Conservation (phyloP, 2,888 invertebrate species). For the Stenodema calcarata region DNA sequence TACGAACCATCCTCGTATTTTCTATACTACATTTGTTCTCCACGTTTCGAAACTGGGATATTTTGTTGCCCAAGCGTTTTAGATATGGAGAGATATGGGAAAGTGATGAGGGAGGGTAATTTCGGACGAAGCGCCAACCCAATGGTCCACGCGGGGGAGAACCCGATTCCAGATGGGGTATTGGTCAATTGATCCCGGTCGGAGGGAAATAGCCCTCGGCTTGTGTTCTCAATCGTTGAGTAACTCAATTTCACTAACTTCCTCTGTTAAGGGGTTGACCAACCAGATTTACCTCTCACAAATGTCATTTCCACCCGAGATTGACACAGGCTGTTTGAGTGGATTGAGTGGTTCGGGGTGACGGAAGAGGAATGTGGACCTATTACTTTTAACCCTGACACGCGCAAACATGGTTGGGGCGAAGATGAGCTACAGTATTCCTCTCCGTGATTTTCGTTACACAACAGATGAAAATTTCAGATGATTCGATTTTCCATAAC, state of each 20-base stretch:
- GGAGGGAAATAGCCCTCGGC: slow-evolving; percentile 24
- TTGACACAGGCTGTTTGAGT: neutral
- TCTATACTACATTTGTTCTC: too few relatives aligned
- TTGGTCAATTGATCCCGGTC: neutral
- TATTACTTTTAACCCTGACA: neutral
- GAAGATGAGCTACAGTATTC: neutral
- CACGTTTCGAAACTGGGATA: neutral
- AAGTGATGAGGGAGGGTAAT: neutral
- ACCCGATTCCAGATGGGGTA: neutral
- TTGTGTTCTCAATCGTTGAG: slow-evolving; percentile 18
- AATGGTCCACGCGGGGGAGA: too few relatives aligned
- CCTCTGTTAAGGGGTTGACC: slow-evolving; percentile 17
- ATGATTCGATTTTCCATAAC: too few relatives aligned
- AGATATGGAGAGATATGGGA: neutral
- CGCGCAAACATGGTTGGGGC: neutral
- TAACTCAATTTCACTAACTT: slow-evolving; percentile 34
- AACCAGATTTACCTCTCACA: slow-evolving; percentile 16
- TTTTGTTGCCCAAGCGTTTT: neutral
- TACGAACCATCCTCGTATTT: too few relatives aligned
- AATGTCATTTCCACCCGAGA: slow-evolving; percentile 15
- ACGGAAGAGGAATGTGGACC: neutral
- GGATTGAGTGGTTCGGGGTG: neutral
- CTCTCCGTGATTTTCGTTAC: neutral
- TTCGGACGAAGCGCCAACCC: neutral
- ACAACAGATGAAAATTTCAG: neutral